Conservation (phyloP, 2,888 invertebrate genomes). For the Cephus rjabovi region DNA sequence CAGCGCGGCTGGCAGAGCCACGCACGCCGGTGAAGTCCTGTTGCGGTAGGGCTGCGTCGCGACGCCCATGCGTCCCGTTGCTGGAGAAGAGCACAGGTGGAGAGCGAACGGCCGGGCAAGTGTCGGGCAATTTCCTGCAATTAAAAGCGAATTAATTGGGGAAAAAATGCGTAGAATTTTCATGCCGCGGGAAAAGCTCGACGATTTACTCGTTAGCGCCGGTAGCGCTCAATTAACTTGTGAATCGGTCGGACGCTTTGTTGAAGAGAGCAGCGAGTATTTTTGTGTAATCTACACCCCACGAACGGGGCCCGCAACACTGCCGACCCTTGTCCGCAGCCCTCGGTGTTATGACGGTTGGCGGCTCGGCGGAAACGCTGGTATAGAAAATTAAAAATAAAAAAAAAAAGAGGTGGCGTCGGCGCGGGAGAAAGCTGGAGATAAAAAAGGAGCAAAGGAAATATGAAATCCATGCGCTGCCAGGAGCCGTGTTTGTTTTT, state of each 20-base stretch:
- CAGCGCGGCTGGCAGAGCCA: too few relatives aligned
- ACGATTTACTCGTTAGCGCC: constrained; percentile 62
- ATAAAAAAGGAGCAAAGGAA: too few relatives aligned
- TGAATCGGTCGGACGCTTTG: constrained; percentile 40
- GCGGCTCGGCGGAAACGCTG: too few relatives aligned
- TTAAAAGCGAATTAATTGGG: constrained; percentile 50
- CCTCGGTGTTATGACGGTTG: constrained; percentile 5
- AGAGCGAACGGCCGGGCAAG: constrained; percentile 17
- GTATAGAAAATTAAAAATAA: too few relatives aligned
- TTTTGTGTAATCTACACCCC: constrained; percentile 47
- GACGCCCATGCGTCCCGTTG: constrained; percentile 33
- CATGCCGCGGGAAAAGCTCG: constrained; percentile 33
- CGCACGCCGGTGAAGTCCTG: too few relatives aligned
- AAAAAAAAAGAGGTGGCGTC: too few relatives aligned
- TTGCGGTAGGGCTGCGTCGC: constrained; percentile 24
- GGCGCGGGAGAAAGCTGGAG: too few relatives aligned
- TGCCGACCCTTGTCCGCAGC: constrained; percentile 12
- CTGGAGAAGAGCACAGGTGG: constrained; percentile 42
- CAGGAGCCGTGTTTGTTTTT: too few relatives aligned
- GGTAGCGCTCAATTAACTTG: constrained; percentile 59
- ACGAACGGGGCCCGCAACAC: constrained; percentile 10
- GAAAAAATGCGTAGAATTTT: constrained; percentile 53
- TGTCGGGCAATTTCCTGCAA: constrained; percentile 52
- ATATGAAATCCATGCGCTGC: too few relatives aligned
- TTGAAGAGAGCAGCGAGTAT: constrained; percentile 41